These are phyloP conservation scores for Orthochromis indermauri DNA, from an alignment of 2,113 vertebrate species.

Conservation along the genomic window DNA sequence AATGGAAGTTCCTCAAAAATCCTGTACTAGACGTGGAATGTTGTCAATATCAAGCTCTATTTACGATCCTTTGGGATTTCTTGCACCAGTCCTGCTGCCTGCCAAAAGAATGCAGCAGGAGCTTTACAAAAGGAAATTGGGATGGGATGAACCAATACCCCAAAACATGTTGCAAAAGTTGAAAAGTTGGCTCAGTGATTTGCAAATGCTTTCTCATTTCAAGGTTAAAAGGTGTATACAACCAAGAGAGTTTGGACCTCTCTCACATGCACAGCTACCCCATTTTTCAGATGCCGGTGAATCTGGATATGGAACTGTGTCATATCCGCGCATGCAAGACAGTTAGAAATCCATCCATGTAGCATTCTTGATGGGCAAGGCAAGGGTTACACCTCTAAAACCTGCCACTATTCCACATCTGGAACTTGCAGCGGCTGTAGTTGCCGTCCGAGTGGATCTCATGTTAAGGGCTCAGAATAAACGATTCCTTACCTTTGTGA, in stretches of 20 bases:
- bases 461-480: neutral
- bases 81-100: neutral
- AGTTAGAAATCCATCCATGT: accelerated
- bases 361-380: neutral
- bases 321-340: accelerated
- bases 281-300: accelerated
- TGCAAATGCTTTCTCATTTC: neutral
- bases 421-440: accelerated
- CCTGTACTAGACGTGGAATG: accelerated
- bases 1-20: accelerated
- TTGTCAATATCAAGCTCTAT: accelerated
- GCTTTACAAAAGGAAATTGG: accelerated
- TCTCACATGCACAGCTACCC: neutral
- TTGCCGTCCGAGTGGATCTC: too few relatives aligned
- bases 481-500: neutral
- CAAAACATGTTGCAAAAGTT: accelerated
- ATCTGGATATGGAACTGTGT: neutral
- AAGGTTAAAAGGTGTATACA: neutral
- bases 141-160: neutral
- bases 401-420: accelerated
- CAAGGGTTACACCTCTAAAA: accelerated
- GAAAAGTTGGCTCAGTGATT: neutral
- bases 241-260: neutral
- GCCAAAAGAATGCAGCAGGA: neutral
- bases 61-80: accelerated